phyloP scores from a whole-genome alignment of 2,113 vertebrate species.

The Pterophyllum scalare region DNA sequence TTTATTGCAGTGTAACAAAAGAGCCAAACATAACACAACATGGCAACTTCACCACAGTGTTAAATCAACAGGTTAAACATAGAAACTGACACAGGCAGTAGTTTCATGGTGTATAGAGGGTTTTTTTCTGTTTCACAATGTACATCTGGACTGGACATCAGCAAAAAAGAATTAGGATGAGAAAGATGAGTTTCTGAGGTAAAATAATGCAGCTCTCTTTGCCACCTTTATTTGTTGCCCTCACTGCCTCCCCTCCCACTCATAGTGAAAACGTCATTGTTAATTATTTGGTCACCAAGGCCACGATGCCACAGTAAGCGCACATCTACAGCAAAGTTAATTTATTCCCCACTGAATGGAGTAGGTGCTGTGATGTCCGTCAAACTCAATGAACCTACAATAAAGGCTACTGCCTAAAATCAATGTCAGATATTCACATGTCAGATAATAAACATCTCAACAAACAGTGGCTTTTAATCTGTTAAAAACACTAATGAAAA shows the following conservation, averaged over 20 bases:
- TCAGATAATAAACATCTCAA: no score
- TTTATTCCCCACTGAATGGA: constrained; percentile 54
- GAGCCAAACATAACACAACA: constrained; percentile 48
- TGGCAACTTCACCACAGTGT: constrained; percentile 45
- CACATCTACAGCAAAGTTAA: constrained; percentile 58
- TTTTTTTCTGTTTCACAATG: neutral
- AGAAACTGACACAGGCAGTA: neutral
- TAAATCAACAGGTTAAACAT: constrained; percentile 69
- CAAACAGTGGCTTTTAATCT: no score
- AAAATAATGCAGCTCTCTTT: constrained; percentile 10
- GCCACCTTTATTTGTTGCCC: neutral
- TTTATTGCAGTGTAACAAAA: neutral
- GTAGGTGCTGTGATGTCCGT: constrained; percentile 23
- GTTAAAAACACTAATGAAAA: no score
- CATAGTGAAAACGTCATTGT: constrained; percentile 48
- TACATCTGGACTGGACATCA: neutral
- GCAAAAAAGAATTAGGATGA: constrained; percentile 1
- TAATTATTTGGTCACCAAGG: constrained; percentile 55
- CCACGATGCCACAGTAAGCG: constrained; percentile 35
- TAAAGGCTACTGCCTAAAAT: no score
- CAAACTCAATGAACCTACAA: constrained; percentile 29
- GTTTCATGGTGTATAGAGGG: neutral
- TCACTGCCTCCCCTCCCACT: neutral
- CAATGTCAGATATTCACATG: no score
- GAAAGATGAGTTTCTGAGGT: constrained; percentile 13